Percentiles rank a stretch among this genome's conserved stretches.
Evolutionary conservation across 2,113 vertebrate species (phyloP).

Genomic region (Rostratula benghalensis): DNA sequence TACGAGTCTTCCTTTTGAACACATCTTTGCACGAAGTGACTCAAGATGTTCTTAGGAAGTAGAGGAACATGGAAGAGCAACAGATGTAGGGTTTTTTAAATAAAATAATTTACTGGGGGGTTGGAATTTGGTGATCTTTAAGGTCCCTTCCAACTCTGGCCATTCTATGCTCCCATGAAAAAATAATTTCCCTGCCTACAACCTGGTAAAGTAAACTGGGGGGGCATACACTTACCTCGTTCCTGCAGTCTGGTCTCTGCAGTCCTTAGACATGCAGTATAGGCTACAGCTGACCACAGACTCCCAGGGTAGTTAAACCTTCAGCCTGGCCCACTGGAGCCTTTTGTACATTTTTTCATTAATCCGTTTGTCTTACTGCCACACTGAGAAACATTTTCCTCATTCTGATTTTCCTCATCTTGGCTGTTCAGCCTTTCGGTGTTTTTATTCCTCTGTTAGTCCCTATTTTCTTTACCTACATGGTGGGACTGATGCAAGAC

Average conservation of each 20-base stretch:
- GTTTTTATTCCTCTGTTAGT: not conserved
- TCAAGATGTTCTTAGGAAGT: not conserved
- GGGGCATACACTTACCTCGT: fast-evolving
- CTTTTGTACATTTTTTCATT: not conserved
- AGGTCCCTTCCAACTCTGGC: too few relatives aligned
- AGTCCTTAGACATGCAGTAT: fast-evolving
- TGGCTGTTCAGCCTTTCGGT: not conserved
- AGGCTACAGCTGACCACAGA: not conserved
- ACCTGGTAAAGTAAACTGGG: not conserved
- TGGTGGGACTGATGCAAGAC: not conserved
- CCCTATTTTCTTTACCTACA: not conserved
- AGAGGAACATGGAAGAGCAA: not conserved
- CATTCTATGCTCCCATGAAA: too few relatives aligned
- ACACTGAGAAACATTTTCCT: not conserved
- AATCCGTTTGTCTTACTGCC: not conserved
- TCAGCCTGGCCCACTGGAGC: not conserved
- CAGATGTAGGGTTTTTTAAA: not conserved
- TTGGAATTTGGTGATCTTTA: too few relatives aligned
- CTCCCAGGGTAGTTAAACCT: not conserved
- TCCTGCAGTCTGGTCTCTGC: not conserved
- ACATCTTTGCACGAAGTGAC: not conserved
- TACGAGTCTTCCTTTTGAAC: not conserved
- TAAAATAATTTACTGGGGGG: not conserved
- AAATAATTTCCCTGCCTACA: not conserved
- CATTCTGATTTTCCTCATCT: not conserved